Evolutionary conservation across 2,797 vertebrate species (phyloP).

Genomic region (Hemitrygon akajei): DNA sequence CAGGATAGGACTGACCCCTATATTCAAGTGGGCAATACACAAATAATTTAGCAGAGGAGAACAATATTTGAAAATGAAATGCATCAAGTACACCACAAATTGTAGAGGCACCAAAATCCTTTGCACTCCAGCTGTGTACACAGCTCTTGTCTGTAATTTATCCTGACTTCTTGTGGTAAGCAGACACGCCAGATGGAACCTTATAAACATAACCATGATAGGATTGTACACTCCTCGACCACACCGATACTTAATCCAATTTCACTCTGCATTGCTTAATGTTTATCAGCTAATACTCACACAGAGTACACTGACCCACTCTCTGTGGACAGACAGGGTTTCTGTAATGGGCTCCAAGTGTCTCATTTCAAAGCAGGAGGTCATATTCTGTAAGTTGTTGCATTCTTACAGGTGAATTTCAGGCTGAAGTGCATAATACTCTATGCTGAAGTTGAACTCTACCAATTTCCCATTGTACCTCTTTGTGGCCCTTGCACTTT

Average conservation of each 20-base stretch:
- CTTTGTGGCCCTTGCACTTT: too few relatives aligned
- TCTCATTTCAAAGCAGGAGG: not conserved
- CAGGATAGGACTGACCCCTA: not conserved
- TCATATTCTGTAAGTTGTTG: not conserved
- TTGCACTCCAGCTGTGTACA: not conserved
- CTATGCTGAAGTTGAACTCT: too few relatives aligned
- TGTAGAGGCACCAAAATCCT: too few relatives aligned
- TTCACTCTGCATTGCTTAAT: not conserved
- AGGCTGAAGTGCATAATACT: not conserved
- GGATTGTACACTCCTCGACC: not conserved
- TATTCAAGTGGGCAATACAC: not conserved
- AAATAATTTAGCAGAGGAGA: not conserved
- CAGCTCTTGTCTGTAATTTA: not conserved
- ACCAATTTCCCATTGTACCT: too few relatives aligned
- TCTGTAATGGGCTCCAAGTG: too few relatives aligned
- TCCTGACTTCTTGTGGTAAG: not conserved
- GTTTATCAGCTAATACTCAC: not conserved
- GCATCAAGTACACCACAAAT: not conserved
- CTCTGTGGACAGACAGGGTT: not conserved
- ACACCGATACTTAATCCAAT: not conserved
- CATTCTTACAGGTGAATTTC: not conserved
- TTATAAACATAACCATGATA: not conserved
- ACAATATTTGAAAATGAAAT: not conserved
- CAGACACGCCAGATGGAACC: not conserved
- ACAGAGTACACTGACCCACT: not conserved